Evolutionary conservation across 2,888 invertebrate species (phyloP), one percentile per base, ranked within the genome.

Genomic region (Agapostemon virescens): DNA sequence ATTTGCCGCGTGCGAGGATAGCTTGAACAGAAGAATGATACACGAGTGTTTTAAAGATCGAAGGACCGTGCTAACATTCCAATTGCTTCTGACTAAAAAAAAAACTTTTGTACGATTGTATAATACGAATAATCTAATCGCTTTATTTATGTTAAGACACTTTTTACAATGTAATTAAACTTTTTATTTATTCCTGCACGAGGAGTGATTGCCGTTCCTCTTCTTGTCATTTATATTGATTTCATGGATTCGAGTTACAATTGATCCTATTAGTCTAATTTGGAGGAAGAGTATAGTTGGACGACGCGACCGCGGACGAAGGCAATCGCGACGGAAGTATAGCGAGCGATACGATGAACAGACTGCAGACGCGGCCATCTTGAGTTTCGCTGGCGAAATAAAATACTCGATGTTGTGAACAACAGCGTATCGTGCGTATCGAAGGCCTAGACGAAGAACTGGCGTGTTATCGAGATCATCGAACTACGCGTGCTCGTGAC

Each of bases 341-440:
- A 45, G n/a, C 6, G 45, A n/a, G 45, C 45, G 38, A 20, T 26
- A 61, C 78, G 64, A 70, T 49, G 74, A 83, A 77, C 72, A 67
- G 55, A 79, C 55, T 74, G 77, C 77, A 63, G 73, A 83, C 80
- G 83, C 83, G 69, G 80, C 74, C 74, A 80, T 74, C 17, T 42
- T 72, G 52, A 69, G 63, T 71, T 49, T 67, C 38, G 63, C 55
- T 55, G 67, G 67, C 74, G 71, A 61, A 38, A 33, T 52, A 63
- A 74, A 30, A 33, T 15, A 11, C 64, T 81, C 75, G 71, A 75
- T 63, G 64, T 38, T 38, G 75, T 38, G 40, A 68, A 61, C 55
- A 45, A 58, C n/a, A 11, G n/a, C 36, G 11, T 63, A 36, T 36
- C 20, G 36, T 20, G 63, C 63, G 33, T 63, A 36, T 63, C 63